Evolutionary conservation across 1,140 invertebrate genomes (phyloP).

Genomic region (Oreohelix idahoensis): DNA sequence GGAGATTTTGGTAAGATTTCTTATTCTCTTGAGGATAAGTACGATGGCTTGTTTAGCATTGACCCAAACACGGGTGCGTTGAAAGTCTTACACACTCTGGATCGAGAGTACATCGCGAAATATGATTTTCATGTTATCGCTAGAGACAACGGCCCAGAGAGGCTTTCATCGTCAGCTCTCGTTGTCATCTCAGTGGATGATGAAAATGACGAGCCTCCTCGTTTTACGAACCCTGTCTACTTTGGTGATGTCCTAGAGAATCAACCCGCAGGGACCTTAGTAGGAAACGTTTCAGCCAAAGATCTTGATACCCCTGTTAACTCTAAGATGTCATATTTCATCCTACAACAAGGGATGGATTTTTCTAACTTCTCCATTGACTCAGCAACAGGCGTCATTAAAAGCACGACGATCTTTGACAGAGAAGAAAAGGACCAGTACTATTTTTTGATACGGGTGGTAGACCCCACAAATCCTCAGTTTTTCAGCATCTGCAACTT

Average conservation of each 20-base stretch:
- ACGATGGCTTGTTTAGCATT: conserved; percentile 70
- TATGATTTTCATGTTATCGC: conserved; percentile 60
- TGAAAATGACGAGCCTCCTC: conserved; percentile 49
- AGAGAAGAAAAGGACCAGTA: conserved; percentile 48
- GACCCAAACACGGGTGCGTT: conserved; percentile 53
- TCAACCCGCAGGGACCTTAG: conserved; percentile 39
- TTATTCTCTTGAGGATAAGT: conserved; percentile 39
- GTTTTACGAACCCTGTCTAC: conserved; percentile 39
- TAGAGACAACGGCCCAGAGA: conserved; percentile 50
- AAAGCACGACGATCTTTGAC: conserved; percentile 47
- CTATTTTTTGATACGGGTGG: conserved; percentile 49
- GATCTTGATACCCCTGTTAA: conserved; percentile 41
- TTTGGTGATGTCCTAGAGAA: conserved; percentile 46
- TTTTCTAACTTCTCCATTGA: conserved; percentile 48
- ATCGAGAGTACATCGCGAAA: conserved; percentile 51
- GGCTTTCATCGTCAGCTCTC: conserved; percentile 32
- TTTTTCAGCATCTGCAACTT: conserved; percentile 55
- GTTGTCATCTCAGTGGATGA: conserved; percentile 46
- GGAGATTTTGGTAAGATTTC: conserved; percentile 42
- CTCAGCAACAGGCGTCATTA: conserved; percentile 45
- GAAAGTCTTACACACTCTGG: conserved; percentile 45
- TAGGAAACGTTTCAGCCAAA: conserved; percentile 43
- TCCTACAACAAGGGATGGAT: conserved; percentile 27
- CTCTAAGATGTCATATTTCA: conserved; percentile 33
- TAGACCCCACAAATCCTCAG: conserved; percentile 43